Conservation (phyloP, 2,888 invertebrate species). For the Dryomyza anilis region DNA sequence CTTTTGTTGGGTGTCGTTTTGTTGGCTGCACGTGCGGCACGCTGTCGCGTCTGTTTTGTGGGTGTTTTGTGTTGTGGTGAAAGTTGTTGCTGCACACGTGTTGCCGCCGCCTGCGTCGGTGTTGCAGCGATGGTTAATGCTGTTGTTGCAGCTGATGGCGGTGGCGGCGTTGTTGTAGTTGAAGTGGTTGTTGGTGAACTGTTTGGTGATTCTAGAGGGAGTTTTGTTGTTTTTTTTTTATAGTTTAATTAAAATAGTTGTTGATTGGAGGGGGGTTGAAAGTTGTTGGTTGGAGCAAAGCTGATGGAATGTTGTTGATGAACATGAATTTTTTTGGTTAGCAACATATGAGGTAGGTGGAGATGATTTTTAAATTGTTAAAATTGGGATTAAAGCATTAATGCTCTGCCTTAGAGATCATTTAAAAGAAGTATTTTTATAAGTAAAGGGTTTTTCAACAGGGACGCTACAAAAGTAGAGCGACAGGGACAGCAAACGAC, state of each 20-base stretch:
- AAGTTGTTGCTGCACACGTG: constrained; percentile 10
- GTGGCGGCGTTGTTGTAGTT: constrained; percentile 43
- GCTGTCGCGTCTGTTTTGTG: constrained; percentile 30
- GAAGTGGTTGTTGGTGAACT: constrained; percentile 46
- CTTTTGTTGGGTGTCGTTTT: background rate
- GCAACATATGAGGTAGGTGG: background rate
- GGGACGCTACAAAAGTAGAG: too few relatives aligned
- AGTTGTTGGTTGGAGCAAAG: background rate
- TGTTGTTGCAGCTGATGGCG: constrained; percentile 34
- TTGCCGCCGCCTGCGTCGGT: constrained; percentile 13
- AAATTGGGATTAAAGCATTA: too few relatives aligned
- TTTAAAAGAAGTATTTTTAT: too few relatives aligned
- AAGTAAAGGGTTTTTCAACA: too few relatives aligned
- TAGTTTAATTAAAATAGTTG: background rate
- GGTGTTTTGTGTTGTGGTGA: constrained; percentile 35
- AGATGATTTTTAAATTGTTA: too few relatives aligned
- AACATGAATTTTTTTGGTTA: background rate
- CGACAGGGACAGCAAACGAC: too few relatives aligned
- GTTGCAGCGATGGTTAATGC: constrained; percentile 26
- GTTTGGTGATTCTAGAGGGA: constrained; percentile 53
- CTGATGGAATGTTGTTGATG: background rate
- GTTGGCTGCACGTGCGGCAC: constrained; percentile 31
- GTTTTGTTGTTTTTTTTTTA: background rate
- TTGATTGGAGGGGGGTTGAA: background rate
- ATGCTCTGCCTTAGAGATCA: too few relatives aligned